Evolutionary conservation across 2,888 invertebrate genomes (phyloP).

Genomic region (Parnassius mnemosyne): DNA sequence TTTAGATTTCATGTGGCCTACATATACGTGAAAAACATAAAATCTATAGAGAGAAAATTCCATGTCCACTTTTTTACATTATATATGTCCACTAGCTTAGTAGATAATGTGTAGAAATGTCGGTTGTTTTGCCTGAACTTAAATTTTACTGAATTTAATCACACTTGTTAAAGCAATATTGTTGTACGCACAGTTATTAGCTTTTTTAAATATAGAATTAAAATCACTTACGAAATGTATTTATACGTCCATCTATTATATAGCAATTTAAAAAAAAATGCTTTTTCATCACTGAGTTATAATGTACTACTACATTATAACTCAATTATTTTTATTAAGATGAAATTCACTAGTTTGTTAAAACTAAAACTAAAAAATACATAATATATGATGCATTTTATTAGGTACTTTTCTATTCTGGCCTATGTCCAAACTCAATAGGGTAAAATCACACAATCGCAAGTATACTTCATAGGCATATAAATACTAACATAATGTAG

Average conservation of each 20-base stretch:
- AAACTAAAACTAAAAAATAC: too few species aligned
- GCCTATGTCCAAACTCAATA: too few species aligned
- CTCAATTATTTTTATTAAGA: too few species aligned
- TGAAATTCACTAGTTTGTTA: too few species aligned
- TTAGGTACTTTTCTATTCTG: too few species aligned
- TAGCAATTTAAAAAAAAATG: not conserved
- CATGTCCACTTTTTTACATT: slow-evolving; percentile 3
- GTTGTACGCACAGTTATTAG: slow-evolving; percentile 41
- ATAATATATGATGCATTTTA: too few species aligned
- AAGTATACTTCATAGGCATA: too few species aligned
- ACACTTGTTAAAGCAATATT: slow-evolving; percentile 41
- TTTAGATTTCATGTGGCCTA: too few species aligned
- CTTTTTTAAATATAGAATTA: slow-evolving; percentile 16
- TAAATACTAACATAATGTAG: too few species aligned
- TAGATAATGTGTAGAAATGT: slow-evolving; percentile 38
- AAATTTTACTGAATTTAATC: slow-evolving; percentile 56
- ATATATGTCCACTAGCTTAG: slow-evolving; percentile 28
- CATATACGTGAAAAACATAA: not conserved
- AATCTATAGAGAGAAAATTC: not conserved
- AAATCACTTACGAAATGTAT: slow-evolving; percentile 9
- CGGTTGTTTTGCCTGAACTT: slow-evolving; percentile 75
- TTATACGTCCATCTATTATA: slow-evolving; percentile 5
- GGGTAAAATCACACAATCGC: too few species aligned
- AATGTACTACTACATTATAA: too few species aligned
- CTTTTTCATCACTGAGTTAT: not conserved